These are phyloP conservation scores for Brachynemurus nebulosus DNA, from an alignment of 2,888 invertebrate genomes.

Conservation along the genomic window DNA sequence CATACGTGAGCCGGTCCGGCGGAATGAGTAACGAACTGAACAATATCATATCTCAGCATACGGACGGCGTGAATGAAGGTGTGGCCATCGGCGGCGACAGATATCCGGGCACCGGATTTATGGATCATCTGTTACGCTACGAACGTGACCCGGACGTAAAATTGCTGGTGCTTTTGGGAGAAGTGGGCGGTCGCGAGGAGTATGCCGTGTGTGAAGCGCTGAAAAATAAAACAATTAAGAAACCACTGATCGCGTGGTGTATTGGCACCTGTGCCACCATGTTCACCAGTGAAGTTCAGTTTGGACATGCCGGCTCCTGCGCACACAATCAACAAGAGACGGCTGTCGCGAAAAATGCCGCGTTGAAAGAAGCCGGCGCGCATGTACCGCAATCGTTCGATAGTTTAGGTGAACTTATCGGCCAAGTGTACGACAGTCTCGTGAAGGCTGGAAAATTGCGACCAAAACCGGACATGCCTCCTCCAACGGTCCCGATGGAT, in stretches of 20 bases:
- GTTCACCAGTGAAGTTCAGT: conserved; percentile 82
- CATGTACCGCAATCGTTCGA: conserved; percentile 90
- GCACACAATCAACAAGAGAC: conserved; percentile 91
- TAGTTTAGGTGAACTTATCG: conserved; percentile 64
- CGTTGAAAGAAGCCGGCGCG: conserved; percentile 70
- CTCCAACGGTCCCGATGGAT: conserved; percentile 99
- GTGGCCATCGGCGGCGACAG: conserved; percentile 95
- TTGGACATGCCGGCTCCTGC: conserved; percentile 98
- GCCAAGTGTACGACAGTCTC: conserved; percentile 57
- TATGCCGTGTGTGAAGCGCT: conserved; percentile 90
- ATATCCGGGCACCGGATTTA: conserved; percentile 96
- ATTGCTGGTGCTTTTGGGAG: conserved; percentile 90
- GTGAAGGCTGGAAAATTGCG: conserved; percentile 73
- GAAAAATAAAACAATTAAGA: conserved; percentile 63
- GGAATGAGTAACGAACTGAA: conserved; percentile 99
- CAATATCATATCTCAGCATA: conserved; percentile 91
- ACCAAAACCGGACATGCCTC: conserved; percentile 83
- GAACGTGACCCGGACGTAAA: conserved; percentile 73
- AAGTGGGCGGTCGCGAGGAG: conserved; percentile 97
- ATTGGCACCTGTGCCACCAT: conserved; percentile 68
- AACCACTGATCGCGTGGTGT: conserved; percentile 97
- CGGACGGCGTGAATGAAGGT: conserved; percentile 95
- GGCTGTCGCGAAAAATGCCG: conserved; percentile 82
- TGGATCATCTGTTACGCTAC: conserved; percentile 88
- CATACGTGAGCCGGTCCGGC: conserved; percentile 88